Evolutionary conservation across 1,140 invertebrate species (phyloP).

Genomic region (Vanessa atalanta): DNA sequence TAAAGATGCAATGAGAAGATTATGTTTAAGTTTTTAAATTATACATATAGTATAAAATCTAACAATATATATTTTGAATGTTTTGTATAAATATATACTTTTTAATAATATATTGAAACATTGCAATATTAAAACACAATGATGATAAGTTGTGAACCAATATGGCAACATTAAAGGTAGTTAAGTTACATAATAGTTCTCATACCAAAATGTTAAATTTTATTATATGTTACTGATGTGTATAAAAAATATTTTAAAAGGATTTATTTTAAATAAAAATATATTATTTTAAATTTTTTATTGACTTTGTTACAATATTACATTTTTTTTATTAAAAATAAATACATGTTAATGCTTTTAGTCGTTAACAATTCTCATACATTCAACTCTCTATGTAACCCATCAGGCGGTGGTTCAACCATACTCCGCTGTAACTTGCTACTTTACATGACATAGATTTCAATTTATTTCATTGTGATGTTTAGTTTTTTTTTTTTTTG

Average conservation of each 20-base stretch:
- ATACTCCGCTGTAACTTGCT: too few relatives aligned
- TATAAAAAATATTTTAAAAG: neutral
- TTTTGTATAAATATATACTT: too few relatives aligned
- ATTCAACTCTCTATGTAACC: neutral
- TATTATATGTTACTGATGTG: neutral
- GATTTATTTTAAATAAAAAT: slow-evolving; percentile 6
- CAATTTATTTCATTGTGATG: too few relatives aligned
- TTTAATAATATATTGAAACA: too few relatives aligned
- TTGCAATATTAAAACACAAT: too few relatives aligned
- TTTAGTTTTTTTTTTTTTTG: too few relatives aligned
- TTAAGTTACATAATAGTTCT: too few relatives aligned
- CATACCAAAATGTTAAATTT: neutral
- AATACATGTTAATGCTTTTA: slow-evolving; percentile 44
- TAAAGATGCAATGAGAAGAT: neutral
- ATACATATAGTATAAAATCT: too few relatives aligned
- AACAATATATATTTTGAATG: too few relatives aligned
- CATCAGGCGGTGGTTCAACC: neutral
- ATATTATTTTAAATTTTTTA: slow-evolving; percentile 38
- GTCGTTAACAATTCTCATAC: neutral
- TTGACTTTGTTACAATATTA: slow-evolving; percentile 47
- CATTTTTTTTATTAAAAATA: slow-evolving; percentile 44
- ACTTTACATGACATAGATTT: too few relatives aligned
- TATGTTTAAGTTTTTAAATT: neutral
- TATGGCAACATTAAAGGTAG: too few relatives aligned
- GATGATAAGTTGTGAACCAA: too few relatives aligned